Conservation (phyloP, 2,113 vertebrate species). For the Megatriorchis doriae region DNA sequence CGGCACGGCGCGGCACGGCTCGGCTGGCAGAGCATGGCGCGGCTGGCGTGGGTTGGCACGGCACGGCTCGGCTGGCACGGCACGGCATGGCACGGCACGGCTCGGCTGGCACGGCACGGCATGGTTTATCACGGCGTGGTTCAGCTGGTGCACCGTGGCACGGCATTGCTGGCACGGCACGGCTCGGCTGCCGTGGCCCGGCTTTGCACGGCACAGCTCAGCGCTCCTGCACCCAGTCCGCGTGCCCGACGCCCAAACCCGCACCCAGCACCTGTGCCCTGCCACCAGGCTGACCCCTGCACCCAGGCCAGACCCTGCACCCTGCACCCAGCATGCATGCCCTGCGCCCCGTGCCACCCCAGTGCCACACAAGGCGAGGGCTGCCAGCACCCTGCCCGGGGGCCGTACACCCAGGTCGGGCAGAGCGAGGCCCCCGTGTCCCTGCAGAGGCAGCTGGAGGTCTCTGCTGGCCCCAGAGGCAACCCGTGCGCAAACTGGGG, state of each 20-base stretch:
- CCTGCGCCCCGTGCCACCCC: fast-evolving
- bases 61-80: not conserved
- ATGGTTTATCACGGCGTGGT: no score
- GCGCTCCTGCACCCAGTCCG: not conserved
- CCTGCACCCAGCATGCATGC: not conserved
- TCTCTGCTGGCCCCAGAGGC: not conserved
- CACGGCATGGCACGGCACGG: no score
- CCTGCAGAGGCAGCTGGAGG: not conserved
- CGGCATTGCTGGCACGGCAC: not conserved
- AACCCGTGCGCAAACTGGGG: not conserved
- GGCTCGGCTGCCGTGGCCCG: not conserved
- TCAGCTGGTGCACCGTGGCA: not conserved
- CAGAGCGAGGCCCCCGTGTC: not conserved
- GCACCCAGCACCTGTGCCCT: not conserved
- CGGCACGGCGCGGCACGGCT: no score
- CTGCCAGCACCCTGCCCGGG: not conserved
- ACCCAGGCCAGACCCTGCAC: fast-evolving
- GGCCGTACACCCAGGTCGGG: not conserved
- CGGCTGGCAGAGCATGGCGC: no score
- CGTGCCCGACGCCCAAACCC: not conserved
- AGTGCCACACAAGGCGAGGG: not conserved
- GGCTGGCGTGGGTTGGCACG: not conserved
- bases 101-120: not conserved
- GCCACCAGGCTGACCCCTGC: not conserved
- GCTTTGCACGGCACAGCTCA: not conserved